Evolutionary conservation across 2,113 vertebrate genomes (phyloP), one percentile per base, ranked within the genome.

Genomic region (Sebastes fasciatus): DNA sequence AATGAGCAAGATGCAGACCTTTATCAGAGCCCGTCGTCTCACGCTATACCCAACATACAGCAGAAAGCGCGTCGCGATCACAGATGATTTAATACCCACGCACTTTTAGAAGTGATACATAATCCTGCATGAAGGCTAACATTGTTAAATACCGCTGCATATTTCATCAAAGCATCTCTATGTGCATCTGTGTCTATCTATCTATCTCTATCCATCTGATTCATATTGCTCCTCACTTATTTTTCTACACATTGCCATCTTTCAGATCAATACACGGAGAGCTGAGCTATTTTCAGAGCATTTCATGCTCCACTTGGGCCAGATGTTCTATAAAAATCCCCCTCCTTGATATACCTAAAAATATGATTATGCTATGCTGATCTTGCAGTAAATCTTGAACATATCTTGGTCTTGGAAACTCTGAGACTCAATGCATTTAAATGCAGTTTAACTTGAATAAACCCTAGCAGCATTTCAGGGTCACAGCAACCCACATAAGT

Each of bases 221-320:
- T 17, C 1, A 1, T 9, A 5, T 49, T 48, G 42, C 21, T 66
- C 45, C 77, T 67, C 17, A 8, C 55, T 71, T 64, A 57, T 75
- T 74, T 75, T 49, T 73, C 64, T 61, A 40, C 71, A 72, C 70
- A 55, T 77, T 64, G 55, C 49, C 72, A n/a, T 82, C 68, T 78
- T 79, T 81, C 62, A 78, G 87, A 94, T 92, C 88, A 86, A 92
- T 92, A 86, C 72, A 77, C 52, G 62, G 65, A 89, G 83, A 70
- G 78, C 83, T 70, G 86, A 83, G 85, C 84, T 91, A 93, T 92
- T 94, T 91, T 90, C 48, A 91, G 80, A 87, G 23, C 63, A 89
- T 91, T 90, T 91, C 89, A 91, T 83, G 90, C 92, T 92, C 80
- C 80, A 88, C 87, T 93, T 82, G 77, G 82, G 61, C 89, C 91